Conservation (phyloP, 1,140 invertebrate species). For the Nebria ingens region DNA sequence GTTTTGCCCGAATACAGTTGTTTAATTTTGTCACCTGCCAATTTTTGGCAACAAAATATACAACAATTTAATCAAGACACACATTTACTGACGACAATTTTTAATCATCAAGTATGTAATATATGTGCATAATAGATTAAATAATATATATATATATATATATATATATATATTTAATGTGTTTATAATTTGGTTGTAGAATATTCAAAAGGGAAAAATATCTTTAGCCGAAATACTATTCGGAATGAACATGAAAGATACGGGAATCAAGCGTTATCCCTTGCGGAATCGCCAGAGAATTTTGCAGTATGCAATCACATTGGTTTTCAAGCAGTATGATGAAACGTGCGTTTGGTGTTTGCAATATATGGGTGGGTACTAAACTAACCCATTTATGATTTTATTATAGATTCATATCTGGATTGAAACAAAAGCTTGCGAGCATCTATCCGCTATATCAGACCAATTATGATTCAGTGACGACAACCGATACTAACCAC, state of each 20-base stretch:
- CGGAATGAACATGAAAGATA: constrained; percentile 81
- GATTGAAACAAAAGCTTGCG: constrained; percentile 57
- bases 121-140: too few species aligned
- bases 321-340: constrained; percentile 75
- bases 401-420: constrained; percentile 62
- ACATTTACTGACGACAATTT: constrained; percentile 69
- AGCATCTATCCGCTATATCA: constrained; percentile 57
- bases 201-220: constrained; percentile 64
- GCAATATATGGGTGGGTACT: constrained; percentile 13
- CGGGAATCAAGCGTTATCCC: constrained; percentile 80
- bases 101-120: constrained; percentile 62
- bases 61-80: constrained; percentile 64
- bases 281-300: constrained; percentile 69
- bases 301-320: constrained; percentile 81
- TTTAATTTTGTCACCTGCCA: constrained; percentile 84
- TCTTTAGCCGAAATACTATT: constrained; percentile 85
- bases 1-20: constrained; percentile 85
- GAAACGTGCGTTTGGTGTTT: constrained; percentile 44
- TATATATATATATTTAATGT: constrained; percentile 10
- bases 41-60: constrained; percentile 80
- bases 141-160: constrained; percentile 10
- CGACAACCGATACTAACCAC: not conserved
- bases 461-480: constrained; percentile 19
- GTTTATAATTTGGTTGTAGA: constrained; percentile 41
- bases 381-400: constrained; percentile 16